Conservation (phyloP, 2,888 invertebrate genomes). For the Clistopyga incitator region DNA sequence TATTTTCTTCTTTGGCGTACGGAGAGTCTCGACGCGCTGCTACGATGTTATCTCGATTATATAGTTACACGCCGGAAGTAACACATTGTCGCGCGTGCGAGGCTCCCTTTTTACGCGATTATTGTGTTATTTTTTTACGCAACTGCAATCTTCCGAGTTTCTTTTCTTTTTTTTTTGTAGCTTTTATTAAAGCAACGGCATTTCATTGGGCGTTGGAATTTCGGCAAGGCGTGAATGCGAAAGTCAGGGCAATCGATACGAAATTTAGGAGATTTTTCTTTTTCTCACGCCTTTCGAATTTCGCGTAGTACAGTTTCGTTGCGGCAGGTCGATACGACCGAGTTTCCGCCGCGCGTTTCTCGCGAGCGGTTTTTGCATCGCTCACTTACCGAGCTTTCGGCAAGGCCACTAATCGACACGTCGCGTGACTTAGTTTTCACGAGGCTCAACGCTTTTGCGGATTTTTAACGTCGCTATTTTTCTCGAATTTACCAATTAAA, state of each 20-base stretch:
- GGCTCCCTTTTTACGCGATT: background rate
- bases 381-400: too few species aligned
- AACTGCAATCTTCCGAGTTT: background rate
- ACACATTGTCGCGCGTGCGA: background rate
- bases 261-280: background rate
- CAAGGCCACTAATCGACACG: background rate
- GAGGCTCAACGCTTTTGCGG: too few species aligned
- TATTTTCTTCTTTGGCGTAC: conserved; percentile 2
- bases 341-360: conserved; percentile 57
- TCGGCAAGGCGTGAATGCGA: background rate
- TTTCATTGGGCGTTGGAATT: background rate
- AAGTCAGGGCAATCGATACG: background rate
- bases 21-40: conserved; percentile 2
- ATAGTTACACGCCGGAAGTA: background rate
- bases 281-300: conserved; percentile 45
- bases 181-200: too few species aligned
- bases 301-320: conserved; percentile 61
- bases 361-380: background rate
- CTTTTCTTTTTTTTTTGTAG: too few species aligned
- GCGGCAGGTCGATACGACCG: conserved; percentile 66
- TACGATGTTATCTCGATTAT: conserved; percentile 12
- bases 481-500: too few species aligned
- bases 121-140: too few species aligned
- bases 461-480: too few species aligned
- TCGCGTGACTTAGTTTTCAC: background rate